phyloP scores from a whole-genome alignment of 2,797 vertebrate genomes.

The Macroramphosus scolopax region DNA sequence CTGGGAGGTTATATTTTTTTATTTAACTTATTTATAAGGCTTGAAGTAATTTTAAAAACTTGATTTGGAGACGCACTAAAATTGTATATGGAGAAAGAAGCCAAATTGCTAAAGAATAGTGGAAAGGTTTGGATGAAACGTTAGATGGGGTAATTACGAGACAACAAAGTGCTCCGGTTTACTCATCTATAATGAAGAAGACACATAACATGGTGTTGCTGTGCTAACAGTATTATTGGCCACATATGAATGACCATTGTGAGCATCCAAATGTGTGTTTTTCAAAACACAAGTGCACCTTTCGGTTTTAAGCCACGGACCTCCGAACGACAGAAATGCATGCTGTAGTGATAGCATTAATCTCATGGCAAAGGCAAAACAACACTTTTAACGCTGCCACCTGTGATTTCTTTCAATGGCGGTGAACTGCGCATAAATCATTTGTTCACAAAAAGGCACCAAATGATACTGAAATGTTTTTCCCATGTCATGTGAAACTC shows the following conservation, averaged over 20 bases:
- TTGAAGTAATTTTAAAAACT: conserved; percentile 14
- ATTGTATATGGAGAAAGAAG: conserved; percentile 12
- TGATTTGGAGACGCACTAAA: conserved; percentile 26
- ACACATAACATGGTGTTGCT: conserved; percentile 11
- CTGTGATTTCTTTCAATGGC: conserved; percentile 48
- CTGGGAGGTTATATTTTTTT: conserved; percentile 13
- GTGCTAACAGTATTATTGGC: conserved; percentile 24
- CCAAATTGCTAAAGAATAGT: conserved; percentile 27
- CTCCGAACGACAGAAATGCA: conserved; percentile 36
- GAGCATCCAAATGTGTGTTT: conserved; percentile 12
- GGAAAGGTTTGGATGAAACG: conserved; percentile 7
- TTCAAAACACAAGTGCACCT: conserved; percentile 65
- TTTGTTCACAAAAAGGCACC: conserved; percentile 77
- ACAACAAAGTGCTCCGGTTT: conserved; percentile 38
- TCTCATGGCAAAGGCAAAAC: conserved; percentile 30
- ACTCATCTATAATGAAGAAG: conserved; percentile 1
- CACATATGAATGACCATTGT: conserved; percentile 29
- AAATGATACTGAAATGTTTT: conserved; percentile 51
- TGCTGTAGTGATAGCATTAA: conserved; percentile 31
- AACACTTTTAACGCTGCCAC: conserved; percentile 19
- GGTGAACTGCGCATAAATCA: conserved; percentile 58
- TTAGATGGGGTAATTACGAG: conserved; percentile 13
- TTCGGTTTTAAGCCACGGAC: conserved; percentile 54
- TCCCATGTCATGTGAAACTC: conserved; percentile 41
- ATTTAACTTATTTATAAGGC: conserved; percentile 26